phyloP scores from a whole-genome alignment of 2,888 invertebrate genomes.

The Caenorhabditis sp. region DNA sequence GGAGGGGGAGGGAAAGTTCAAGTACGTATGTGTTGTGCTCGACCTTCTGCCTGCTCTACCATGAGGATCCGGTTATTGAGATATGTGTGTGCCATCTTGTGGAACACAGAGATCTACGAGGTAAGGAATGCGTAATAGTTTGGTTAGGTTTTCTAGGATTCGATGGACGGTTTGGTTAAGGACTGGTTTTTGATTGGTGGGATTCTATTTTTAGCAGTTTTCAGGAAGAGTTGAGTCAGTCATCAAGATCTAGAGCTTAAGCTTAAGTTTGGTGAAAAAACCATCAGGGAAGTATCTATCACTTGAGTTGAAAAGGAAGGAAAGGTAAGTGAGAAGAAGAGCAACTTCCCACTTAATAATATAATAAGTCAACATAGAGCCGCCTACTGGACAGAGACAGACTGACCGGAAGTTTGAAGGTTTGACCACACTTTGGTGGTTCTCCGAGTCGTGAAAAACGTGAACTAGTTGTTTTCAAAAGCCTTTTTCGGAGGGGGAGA shows the following conservation, averaged over 20 bases:
- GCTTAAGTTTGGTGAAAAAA: no score
- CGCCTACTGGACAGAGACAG: no score
- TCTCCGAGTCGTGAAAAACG: constrained; percentile 24
- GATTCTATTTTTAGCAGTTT: no score
- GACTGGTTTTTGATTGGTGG: neutral
- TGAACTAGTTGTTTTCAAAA: constrained; percentile 31
- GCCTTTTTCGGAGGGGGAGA: constrained; percentile 16
- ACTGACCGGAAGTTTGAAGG: constrained; percentile 40
- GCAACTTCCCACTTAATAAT: constrained; percentile 20
- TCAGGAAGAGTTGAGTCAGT: no score
- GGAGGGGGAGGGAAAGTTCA: no score
- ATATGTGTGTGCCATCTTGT: neutral
- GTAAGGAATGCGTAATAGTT: constrained; percentile 3
- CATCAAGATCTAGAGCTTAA: no score
- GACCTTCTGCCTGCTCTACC: constrained; percentile 2
- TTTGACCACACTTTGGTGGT: constrained; percentile 32
- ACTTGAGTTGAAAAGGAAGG: no score
- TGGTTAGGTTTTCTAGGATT: neutral
- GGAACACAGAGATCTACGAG: constrained; percentile 1
- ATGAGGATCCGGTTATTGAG: constrained; percentile 29
- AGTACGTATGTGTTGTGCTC: constrained; percentile 38
- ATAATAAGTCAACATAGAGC: no score
- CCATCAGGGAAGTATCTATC: no score
- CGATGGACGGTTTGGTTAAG: neutral
- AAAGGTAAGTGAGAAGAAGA: constrained; percentile 16